Percentiles rank a stretch among this genome's conserved stretches.
Evolutionary conservation across 2,888 invertebrate genomes (phyloP).

Genomic region (Habrosyne pyritoides): DNA sequence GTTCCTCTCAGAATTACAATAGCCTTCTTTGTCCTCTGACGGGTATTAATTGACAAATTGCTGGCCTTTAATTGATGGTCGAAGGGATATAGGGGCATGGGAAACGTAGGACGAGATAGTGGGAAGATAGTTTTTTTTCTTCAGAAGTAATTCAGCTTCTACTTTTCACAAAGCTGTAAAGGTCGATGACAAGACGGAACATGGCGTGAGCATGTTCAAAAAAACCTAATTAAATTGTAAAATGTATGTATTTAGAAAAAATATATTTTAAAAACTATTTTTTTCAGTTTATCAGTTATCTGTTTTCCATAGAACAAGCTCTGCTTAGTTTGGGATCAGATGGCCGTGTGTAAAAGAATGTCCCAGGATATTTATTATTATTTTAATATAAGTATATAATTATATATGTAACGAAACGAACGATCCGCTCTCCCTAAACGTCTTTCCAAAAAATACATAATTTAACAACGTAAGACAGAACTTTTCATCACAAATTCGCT

Average conservation of each 20-base stretch:
- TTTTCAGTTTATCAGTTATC: too few species aligned
- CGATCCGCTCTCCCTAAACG: neutral
- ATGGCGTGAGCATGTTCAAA: too few species aligned
- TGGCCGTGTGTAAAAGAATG: too few species aligned
- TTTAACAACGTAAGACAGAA: constrained; percentile 19
- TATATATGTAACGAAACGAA: neutral
- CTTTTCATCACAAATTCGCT: constrained; percentile 38
- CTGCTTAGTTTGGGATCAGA: too few species aligned
- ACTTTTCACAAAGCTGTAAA: too few species aligned
- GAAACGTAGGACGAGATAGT: neutral
- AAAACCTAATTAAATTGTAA: too few species aligned
- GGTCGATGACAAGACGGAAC: too few species aligned
- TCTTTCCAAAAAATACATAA: constrained; percentile 11
- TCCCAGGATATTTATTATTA: too few species aligned
- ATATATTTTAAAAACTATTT: too few species aligned
- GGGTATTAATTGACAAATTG: constrained; percentile 66
- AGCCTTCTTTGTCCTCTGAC: constrained; percentile 57
- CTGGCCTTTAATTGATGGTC: constrained; percentile 48
- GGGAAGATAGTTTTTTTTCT: neutral
- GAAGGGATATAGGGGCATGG: constrained; percentile 10
- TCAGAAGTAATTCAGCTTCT: neutral
- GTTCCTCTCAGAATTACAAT: constrained; percentile 54
- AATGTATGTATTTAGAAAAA: too few species aligned
- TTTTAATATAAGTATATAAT: too few species aligned
- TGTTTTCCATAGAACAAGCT: too few species aligned